phyloP scores from a whole-genome alignment of 1,140 invertebrate species.

The Bemisia tabaci region DNA sequence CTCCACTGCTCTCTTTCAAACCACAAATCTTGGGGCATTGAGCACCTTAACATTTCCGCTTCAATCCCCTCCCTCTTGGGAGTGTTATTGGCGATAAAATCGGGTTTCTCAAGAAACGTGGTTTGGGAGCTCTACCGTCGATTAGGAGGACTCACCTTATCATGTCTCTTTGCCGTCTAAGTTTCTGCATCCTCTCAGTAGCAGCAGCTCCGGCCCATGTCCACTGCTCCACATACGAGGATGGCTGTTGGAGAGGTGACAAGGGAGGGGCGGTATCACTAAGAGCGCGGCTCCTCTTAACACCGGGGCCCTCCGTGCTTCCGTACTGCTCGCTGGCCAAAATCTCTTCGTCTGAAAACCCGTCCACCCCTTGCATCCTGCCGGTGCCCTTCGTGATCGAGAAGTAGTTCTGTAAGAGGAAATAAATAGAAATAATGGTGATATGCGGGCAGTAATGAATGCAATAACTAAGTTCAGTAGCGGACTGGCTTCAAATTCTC shows the following conservation, averaged over 20 bases:
- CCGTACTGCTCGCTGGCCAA: slow-evolving; percentile 47
- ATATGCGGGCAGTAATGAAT: too few relatives aligned
- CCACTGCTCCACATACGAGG: slow-evolving; percentile 40
- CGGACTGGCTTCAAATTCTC: too few relatives aligned
- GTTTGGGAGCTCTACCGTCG: too few relatives aligned
- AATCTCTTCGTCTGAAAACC: slow-evolving; percentile 51
- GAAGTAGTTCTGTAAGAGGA: background rate
- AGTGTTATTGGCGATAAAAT: too few relatives aligned
- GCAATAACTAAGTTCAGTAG: too few relatives aligned
- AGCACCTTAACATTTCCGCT: too few relatives aligned
- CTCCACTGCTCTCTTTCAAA: too few relatives aligned
- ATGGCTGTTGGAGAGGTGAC: slow-evolving; percentile 31
- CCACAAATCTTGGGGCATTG: too few relatives aligned
- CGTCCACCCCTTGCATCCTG: slow-evolving; percentile 35
- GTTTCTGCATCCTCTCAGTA: background rate
- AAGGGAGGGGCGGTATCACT: slow-evolving; percentile 29
- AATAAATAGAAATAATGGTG: too few relatives aligned
- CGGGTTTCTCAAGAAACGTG: too few relatives aligned
- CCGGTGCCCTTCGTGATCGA: background rate
- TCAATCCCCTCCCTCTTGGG: too few relatives aligned
- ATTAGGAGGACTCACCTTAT: too few relatives aligned
- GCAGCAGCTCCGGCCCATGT: slow-evolving; percentile 49
- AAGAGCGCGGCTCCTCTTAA: slow-evolving; percentile 34
- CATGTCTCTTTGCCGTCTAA: background rate
- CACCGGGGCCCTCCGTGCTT: slow-evolving; percentile 33